A percentile compares a stretch with the other conserved stretches of the same genome.
Conservation (phyloP, 2,888 invertebrate genomes). For the Tiphia femorata region DNA sequence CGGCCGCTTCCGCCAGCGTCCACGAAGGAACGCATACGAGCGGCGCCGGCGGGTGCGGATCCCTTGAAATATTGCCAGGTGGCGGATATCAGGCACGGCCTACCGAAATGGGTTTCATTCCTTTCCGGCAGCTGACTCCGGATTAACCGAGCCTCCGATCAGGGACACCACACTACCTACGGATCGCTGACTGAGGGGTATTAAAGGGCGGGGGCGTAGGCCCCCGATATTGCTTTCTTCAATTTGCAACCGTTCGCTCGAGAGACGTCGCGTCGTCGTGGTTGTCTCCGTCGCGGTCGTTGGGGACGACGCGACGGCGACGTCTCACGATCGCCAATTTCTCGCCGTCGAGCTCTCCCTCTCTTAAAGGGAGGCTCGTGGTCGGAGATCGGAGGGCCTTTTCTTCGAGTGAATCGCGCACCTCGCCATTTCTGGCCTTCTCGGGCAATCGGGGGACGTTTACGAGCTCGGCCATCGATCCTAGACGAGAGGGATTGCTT, state of each 20-base stretch:
- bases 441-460: too few species aligned
- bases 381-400: too few species aligned
- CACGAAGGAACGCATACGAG: constrained; percentile 42
- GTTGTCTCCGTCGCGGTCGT: too few species aligned
- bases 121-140: constrained; percentile 54
- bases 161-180: constrained; percentile 36
- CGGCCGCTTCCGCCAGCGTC: constrained; percentile 24
- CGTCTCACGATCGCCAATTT: too few species aligned
- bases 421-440: too few species aligned
- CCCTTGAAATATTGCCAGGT: constrained; percentile 55
- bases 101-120: constrained; percentile 49
- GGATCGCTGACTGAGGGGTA: constrained; percentile 47
- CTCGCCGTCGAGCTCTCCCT: too few species aligned
- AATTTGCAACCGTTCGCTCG: constrained; percentile 43
- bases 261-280: not conserved
- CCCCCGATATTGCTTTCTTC: constrained; percentile 50
- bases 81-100: constrained; percentile 46
- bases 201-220: constrained; percentile 34
- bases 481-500: too few species aligned
- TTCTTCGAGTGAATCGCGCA: too few species aligned
- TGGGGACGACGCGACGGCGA: not conserved
- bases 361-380: too few species aligned
- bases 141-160: constrained; percentile 47
- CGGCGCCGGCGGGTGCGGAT: constrained; percentile 34
- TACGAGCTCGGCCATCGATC: too few species aligned